Evolutionary conservation across 2,888 invertebrate species (phyloP).

Genomic region (Plagodis dolabraria): DNA sequence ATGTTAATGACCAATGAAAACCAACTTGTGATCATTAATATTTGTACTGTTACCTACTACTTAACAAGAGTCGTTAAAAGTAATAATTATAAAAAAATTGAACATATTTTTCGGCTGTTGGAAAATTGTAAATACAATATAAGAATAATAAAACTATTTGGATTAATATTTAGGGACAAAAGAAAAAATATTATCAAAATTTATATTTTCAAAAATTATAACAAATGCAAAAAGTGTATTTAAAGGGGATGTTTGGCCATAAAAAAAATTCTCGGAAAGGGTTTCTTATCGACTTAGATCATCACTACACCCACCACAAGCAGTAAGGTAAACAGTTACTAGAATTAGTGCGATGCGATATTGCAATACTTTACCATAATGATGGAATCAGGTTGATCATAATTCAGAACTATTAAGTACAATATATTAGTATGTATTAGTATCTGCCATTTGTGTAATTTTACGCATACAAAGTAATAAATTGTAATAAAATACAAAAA

Average conservation of each 20-base stretch:
- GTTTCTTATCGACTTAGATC: constrained; percentile 81
- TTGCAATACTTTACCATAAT: constrained; percentile 59
- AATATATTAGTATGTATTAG: too few relatives aligned
- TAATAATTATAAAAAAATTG: constrained; percentile 79
- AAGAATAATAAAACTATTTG: constrained; percentile 85
- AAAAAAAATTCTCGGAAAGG: constrained; percentile 73
- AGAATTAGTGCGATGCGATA: constrained; percentile 72
- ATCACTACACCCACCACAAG: constrained; percentile 72
- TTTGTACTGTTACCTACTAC: constrained; percentile 86
- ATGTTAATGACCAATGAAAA: constrained; percentile 86
- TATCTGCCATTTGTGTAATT: too few relatives aligned
- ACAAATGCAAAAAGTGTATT: constrained; percentile 82
- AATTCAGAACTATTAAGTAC: neutral
- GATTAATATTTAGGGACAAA: constrained; percentile 85
- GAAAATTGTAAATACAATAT: constrained; percentile 85
- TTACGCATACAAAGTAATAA: too few relatives aligned
- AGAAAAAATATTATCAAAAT: constrained; percentile 84
- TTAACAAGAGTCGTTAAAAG: constrained; percentile 86
- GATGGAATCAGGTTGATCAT: constrained; percentile 72
- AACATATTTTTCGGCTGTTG: constrained; percentile 86
- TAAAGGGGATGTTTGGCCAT: constrained; percentile 83
- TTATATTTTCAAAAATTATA: constrained; percentile 86
- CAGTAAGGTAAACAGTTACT: constrained; percentile 81
- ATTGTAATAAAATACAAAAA: neutral
- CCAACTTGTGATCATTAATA: constrained; percentile 86